These are phyloP conservation scores for Ylistrum balloti DNA, from an alignment of 1,140 invertebrate genomes.

Conservation along the genomic window DNA sequence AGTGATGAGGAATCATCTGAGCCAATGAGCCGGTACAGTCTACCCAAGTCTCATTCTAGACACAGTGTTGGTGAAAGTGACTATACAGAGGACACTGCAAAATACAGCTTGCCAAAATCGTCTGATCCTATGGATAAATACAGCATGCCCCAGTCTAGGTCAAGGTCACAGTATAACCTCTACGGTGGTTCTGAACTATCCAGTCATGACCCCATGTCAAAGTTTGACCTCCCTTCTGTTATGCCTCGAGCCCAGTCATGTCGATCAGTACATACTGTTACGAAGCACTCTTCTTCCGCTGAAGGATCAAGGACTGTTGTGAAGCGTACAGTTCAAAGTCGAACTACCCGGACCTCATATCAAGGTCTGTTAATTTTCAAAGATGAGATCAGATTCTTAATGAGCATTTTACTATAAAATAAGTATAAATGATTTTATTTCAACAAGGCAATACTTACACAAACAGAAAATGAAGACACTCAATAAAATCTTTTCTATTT, in stretches of 20 bases:
- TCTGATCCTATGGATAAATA: background rate
- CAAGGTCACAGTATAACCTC: conserved; percentile 29
- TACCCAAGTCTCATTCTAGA: background rate
- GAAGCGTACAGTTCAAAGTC: background rate
- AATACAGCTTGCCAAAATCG: background rate
- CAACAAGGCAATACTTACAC: no score
- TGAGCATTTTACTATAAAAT: no score
- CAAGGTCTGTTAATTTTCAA: background rate
- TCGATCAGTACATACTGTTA: background rate
- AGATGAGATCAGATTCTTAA: background rate
- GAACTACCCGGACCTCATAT: background rate
- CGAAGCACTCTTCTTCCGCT: background rate
- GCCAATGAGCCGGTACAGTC: background rate
- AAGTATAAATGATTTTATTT: no score
- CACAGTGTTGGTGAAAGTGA: conserved; percentile 1
- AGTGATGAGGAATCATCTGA: background rate
- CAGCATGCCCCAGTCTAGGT: conserved; percentile 23
- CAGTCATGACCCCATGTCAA: background rate
- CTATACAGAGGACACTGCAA: background rate
- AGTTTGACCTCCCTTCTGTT: background rate
- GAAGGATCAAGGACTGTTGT: conserved; percentile 9
- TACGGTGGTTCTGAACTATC: background rate
- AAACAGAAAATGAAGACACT: no score
- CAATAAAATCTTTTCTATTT: no score
- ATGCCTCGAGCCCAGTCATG: background rate